Percentiles rank a stretch among this genome's conserved stretches.
phyloP scores from a whole-genome alignment of 2,797 vertebrate genomes.

The Muraenolepis orangiensis region DNA sequence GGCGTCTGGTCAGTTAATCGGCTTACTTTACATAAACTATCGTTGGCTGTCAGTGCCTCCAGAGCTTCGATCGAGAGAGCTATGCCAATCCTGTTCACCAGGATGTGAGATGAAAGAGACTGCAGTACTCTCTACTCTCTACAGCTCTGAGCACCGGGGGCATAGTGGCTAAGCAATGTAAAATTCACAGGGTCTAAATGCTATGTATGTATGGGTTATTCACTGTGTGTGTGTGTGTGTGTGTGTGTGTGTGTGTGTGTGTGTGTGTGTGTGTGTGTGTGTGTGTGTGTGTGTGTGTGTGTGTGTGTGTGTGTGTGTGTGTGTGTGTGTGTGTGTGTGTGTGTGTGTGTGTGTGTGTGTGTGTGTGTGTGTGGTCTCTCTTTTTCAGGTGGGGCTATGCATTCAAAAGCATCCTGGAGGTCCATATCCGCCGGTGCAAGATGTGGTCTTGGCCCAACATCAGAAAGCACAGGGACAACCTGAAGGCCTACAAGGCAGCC shows the following conservation, averaged over 20 bases:
- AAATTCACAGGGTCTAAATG: no score
- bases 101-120: not conserved
- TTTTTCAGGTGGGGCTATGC: constrained; percentile 86
- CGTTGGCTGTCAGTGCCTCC: not conserved
- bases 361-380: not conserved
- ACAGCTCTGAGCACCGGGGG: not conserved
- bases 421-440: constrained; percentile 76
- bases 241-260: no score
- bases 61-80: not conserved
- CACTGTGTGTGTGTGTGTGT: no score
- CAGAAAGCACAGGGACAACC: constrained; percentile 76
- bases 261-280: no score
- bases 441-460: constrained; percentile 93
- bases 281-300: no score
- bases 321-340: no score
- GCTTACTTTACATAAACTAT: not conserved
- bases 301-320: no score
- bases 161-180: no score
- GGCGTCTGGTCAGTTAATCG: constrained; percentile 78
- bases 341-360: not conserved
- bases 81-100: no score
- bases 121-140: not conserved
- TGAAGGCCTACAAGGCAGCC: constrained; percentile 80
- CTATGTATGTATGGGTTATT: no score
- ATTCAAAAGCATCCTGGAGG: constrained; percentile 83